A percentile compares a stretch with the other conserved stretches of the same genome.
Evolutionary conservation across 2,797 vertebrate species (phyloP).

Genomic region (Alca torda): DNA sequence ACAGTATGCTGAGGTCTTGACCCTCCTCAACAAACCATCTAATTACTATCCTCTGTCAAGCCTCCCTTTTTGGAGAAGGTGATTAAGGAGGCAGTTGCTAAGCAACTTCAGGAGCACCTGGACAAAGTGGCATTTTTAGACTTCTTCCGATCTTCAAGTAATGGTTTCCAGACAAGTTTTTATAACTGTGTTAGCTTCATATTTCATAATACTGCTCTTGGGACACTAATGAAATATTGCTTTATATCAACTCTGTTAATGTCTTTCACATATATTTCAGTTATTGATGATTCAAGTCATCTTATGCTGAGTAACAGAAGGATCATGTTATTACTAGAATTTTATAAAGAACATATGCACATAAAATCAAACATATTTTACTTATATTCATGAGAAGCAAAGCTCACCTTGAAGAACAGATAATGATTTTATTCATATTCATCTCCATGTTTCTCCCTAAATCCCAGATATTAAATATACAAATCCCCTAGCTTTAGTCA

Average conservation of each 20-base stretch:
- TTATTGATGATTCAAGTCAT: constrained; percentile 32
- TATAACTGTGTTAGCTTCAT: constrained; percentile 22
- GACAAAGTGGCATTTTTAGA: constrained; percentile 40
- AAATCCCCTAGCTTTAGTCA: constrained; percentile 45
- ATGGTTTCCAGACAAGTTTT: constrained; percentile 56
- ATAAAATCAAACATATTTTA: constrained; percentile 16
- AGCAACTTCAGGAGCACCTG: constrained; percentile 56
- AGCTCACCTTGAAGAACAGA: constrained; percentile 50
- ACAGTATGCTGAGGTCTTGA: constrained; percentile 33
- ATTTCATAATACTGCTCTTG: constrained; percentile 48
- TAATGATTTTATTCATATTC: constrained; percentile 58
- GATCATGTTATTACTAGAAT: constrained; percentile 14
- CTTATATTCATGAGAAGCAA: constrained; percentile 23
- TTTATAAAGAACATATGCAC: constrained; percentile 14
- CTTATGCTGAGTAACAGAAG: constrained; percentile 9
- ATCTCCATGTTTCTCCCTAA: constrained; percentile 41
- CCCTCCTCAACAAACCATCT: constrained; percentile 41
- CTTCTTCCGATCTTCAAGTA: constrained; percentile 25
- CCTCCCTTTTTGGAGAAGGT: constrained; percentile 48
- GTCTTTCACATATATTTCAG: constrained; percentile 28
- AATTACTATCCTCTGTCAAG: constrained; percentile 57
- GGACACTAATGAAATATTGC: constrained; percentile 45
- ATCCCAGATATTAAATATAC: constrained; percentile 47
- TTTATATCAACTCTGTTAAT: constrained; percentile 30
- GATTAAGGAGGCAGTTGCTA: constrained; percentile 63